Evolutionary conservation across 2,797 vertebrate species (phyloP).

Genomic region (Syndactyla subalaris): DNA sequence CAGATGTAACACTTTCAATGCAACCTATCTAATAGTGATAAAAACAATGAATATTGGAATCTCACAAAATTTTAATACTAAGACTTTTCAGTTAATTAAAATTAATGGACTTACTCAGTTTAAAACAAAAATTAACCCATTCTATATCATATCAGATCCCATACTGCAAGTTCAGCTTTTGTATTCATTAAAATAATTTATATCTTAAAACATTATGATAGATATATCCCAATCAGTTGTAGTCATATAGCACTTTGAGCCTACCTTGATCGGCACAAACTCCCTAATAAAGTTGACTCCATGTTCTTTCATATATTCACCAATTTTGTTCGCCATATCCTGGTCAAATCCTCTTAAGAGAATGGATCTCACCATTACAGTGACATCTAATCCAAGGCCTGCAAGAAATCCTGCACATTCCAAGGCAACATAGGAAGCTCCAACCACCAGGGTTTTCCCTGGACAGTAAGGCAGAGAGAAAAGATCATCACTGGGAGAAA

Average conservation of each 20-base stretch:
- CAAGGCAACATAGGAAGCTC: constrained; percentile 83
- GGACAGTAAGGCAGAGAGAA: constrained; percentile 83
- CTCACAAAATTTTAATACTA: neutral
- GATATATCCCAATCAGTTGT: neutral
- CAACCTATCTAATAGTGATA: neutral
- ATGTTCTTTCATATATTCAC: constrained; percentile 82
- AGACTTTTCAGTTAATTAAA: neutral
- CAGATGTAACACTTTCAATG: neutral
- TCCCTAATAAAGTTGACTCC: constrained; percentile 79
- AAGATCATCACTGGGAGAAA: constrained; percentile 80
- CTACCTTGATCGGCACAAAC: constrained; percentile 81
- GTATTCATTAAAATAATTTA: neutral
- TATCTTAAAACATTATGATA: neutral
- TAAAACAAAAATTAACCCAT: neutral
- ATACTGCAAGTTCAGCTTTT: neutral
- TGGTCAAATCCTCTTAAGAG: constrained; percentile 83
- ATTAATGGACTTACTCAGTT: neutral
- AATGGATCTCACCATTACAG: constrained; percentile 83
- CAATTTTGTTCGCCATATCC: constrained; percentile 82
- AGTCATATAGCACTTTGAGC: neutral
- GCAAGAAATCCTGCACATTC: constrained; percentile 86
- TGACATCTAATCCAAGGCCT: constrained; percentile 83
- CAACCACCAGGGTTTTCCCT: constrained; percentile 84
- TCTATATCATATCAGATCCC: neutral
- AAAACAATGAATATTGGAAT: neutral